These are phyloP conservation scores for Lasioglossum morio DNA, from an alignment of 2,888 invertebrate genomes.

Conservation along the genomic window DNA sequence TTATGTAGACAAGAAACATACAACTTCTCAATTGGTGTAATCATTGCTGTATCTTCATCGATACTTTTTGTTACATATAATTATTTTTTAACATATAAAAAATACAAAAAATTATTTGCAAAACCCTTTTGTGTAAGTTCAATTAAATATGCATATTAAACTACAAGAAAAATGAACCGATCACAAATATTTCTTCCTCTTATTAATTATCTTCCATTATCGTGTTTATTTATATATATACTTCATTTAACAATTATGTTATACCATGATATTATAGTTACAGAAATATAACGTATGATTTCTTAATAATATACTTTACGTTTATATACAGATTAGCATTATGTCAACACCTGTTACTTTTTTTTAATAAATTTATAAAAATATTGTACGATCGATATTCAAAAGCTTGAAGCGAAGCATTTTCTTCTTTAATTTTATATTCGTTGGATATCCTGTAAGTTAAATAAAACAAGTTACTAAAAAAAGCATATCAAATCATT, in stretches of 20 bases:
- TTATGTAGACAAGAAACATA: slow-evolving; percentile 48
- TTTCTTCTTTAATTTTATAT: slow-evolving; percentile 35
- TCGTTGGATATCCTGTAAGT: slow-evolving; percentile 50
- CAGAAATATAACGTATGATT: slow-evolving; percentile 28
- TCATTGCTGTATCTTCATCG: slow-evolving; percentile 27
- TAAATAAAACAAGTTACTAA: slow-evolving; percentile 43
- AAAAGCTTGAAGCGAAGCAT: slow-evolving; percentile 27
- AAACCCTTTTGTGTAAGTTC: slow-evolving; percentile 13
- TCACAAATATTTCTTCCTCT: background rate
- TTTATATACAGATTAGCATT: slow-evolving; percentile 14
- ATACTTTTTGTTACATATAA: slow-evolving; percentile 26
- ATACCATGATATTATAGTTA: slow-evolving; percentile 7
- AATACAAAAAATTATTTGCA: slow-evolving; percentile 29
- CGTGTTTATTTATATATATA: slow-evolving; percentile 15
- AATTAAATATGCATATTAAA: slow-evolving; percentile 21
- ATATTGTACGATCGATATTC: slow-evolving; percentile 18
- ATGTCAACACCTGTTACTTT: slow-evolving; percentile 7
- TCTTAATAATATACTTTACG: slow-evolving; percentile 11
- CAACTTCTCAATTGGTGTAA: slow-evolving; percentile 42
- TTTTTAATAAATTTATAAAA: slow-evolving; percentile 11
- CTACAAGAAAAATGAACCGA: background rate
- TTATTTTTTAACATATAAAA: slow-evolving; percentile 27
- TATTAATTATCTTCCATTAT: background rate
- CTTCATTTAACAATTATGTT: slow-evolving; percentile 27
- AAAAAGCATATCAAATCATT: background rate